Evolutionary conservation across 2,113 vertebrate genomes (phyloP), one percentile per base, ranked within the genome.

Genomic region (Larimichthys polyactis): DNA sequence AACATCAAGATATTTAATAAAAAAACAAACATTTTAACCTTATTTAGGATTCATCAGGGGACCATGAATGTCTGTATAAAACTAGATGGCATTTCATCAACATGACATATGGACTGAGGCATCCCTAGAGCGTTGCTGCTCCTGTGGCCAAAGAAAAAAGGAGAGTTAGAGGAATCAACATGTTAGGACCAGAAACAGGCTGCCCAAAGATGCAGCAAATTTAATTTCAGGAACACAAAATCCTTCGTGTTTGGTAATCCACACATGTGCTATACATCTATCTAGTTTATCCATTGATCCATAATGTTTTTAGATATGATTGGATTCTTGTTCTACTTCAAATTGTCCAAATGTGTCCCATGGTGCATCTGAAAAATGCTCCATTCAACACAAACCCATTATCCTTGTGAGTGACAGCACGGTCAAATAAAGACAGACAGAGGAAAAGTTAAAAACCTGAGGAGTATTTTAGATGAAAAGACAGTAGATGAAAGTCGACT

Each of bases 401-500:
- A 15, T 5, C 24, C 29, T 19, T 11, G 66, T 55, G 64, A 79
- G 20, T 55, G 59, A 71, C 75, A 79, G 46, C 11, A 4, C 17
- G 36, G 32, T 27, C 55, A 19, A 43, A 70, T 40, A 29, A 74
- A 73, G 36, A 24, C 22, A 24, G 29, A 57, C 20, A 19, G 40
- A 48, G 20, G 62, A 7, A 70, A 46, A 67, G 36, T 1, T 17
- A 17, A 62, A 82, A 82, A 68, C 27, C 36, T n/a, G 44, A 6
- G 27, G 7, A 59, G 68, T 69, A 17, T 72, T 75, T 86, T 15
- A 49, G 24, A 70, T 76, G 55, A 16, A 64, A 43, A 43, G 36
- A 36, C 49, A 63, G 11, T 17, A 48, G 78, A 60, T 65, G 62
- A 71, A 84, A 78, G 72, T 57, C 4, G 16, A 57, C 65, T 32